Evolutionary conservation across 1,140 invertebrate species (phyloP), one percentile per base, ranked within the genome.

Genomic region (Scaptomyza graminum): DNA sequence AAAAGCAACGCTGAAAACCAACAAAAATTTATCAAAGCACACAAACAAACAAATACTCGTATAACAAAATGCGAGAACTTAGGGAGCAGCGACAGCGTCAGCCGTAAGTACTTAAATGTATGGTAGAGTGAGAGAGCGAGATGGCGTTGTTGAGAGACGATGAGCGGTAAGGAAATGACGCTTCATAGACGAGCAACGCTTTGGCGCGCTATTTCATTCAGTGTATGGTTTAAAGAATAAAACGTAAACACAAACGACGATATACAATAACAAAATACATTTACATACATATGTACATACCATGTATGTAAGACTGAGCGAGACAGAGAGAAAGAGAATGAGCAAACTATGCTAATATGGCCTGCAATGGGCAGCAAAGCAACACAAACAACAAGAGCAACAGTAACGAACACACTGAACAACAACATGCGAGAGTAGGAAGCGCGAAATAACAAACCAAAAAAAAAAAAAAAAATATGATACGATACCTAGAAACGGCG

Each of bases 61-160:
- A 52, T 31, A 28, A 49, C 11, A 44, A 49, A 72, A 56, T 25
- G 77, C 77, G 77, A 62, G 76, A 79, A 54, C 57, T 79, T 49
- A 62, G 18, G 7, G 39, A 65, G n/a, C 41, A 13, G 25, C 50
- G 18, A 28, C 62, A 44, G 15, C 9, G 31, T 7, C 62, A 81
- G 69, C 55, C 74, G 78, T 81, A 82, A 81, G 78, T 81, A 82
- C 18, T 81, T 77, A 18, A 56, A 44, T 22, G 3, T 31, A 15
- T 34, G 12, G n/a, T 9, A 43, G 54, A 43, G 49, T 11, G 13
- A 13, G 12, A 11, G 4, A 49, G n/a, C 13, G 22, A n/a, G n/a
- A 31, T 1, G 1, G 25, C 5, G 31, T 9, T 8, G 31, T 0
- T 34, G 18, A 13, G 2, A 22, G 16, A 5, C 34, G 31, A 13